Conservation (phyloP, 2,113 vertebrate genomes). For the Ceyx melanurus region DNA sequence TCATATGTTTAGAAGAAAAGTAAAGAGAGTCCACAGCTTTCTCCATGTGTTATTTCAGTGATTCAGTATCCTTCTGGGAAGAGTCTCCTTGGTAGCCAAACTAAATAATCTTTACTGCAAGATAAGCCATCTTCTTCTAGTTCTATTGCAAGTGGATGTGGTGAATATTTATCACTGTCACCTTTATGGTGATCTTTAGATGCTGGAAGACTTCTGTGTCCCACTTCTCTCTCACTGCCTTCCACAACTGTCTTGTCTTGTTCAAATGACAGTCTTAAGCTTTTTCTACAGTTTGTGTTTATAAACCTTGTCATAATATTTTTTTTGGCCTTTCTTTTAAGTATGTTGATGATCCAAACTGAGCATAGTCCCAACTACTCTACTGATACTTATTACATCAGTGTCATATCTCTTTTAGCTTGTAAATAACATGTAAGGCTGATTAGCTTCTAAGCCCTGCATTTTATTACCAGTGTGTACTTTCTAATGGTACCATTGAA, state of each 20-base stretch:
- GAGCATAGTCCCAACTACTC: background rate
- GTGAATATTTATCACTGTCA: background rate
- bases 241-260: background rate
- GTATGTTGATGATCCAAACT: background rate
- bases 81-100: background rate
- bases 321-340: background rate
- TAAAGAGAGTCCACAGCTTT: background rate
- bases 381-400: background rate
- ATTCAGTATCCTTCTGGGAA: background rate
- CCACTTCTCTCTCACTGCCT: background rate
- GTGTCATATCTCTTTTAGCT: background rate
- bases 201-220: background rate
- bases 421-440: background rate
- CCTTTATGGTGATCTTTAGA: background rate
- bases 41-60: background rate
- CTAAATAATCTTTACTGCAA: slow-evolving; percentile 14
- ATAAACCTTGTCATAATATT: background rate
- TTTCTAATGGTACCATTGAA: background rate
- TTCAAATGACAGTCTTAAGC: background rate
- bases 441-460: background rate
- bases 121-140: background rate
- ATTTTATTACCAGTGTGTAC: background rate
- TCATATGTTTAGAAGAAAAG: no score
- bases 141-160: background rate
- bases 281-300: background rate